Base-by-base conservation (phyloP, 2,113 vertebrate species). In the Lepisosteus osseus region DNA sequence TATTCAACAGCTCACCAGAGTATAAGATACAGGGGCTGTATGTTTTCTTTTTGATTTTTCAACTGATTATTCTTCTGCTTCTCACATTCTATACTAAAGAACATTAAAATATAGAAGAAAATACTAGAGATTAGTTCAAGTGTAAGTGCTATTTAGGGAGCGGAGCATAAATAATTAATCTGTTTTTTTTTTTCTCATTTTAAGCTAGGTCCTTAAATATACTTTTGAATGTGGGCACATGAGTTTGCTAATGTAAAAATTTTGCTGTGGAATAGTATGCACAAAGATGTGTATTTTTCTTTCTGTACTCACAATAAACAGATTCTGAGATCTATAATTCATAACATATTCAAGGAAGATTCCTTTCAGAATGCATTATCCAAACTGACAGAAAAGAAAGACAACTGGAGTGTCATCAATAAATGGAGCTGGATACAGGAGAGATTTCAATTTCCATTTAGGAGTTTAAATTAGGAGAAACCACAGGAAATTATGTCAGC, bases 401-500 rank as follows among this genome's bases (percentile, higher is more conserved):
- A 8, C 5, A 51, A 13, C 42, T 17, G 7, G 17, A 67, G 55
- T 29, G 42, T 44, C 40, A n/a, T 45, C 29, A 29, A 63, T 63
- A 17, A 63, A 63, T 63, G 61, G 4, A 29, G 3, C n/a, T 4
- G 11, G 62, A 65, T 65, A 5, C 11, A 65, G 40, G 40, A 12
- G 40, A 47, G 13, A 64, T 64, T 42, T 65, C 41, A 5, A 66
- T 11, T 66, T 3, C 42, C 64, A 45, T 11, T 45, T 13, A 42
- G 42, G 12, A 15, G 29, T 45, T 8, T 43, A 8, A 63, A 43
- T 44, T 29, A 43, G 62, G 61, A 43, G 17, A 55, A 56, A 54
- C 61, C 61, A 71, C 47, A 64, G 61, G 40, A 61, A 72, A 72
- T 65, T 14, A 66, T 66, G 42, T 72, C 40, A 72, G 29, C 15